Evolutionary conservation across 2,888 invertebrate genomes (phyloP).

Genomic region (Pycnomerus fuliginosus): DNA sequence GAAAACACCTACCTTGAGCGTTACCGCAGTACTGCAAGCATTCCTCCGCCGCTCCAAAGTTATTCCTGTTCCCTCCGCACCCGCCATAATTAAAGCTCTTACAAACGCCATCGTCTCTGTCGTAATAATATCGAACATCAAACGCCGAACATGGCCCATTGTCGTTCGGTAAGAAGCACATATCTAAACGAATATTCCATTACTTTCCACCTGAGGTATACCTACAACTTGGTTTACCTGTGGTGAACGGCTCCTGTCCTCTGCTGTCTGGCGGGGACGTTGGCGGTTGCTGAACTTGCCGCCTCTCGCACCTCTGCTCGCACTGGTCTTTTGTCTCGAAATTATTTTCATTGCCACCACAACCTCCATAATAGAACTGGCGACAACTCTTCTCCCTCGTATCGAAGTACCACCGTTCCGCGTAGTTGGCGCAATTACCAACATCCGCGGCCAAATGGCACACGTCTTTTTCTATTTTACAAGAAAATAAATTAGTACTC

Average conservation of each 20-base stretch:
- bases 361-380: slow-evolving; percentile 87
- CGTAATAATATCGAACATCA: slow-evolving; percentile 69
- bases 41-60: slow-evolving; percentile 67
- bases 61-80: slow-evolving; percentile 80
- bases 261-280: slow-evolving; percentile 13
- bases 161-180: slow-evolving; percentile 68
- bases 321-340: slow-evolving; percentile 71
- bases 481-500: not conserved
- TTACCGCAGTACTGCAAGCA: slow-evolving; percentile 70
- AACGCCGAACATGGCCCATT: slow-evolving; percentile 66
- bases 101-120: slow-evolving; percentile 70
- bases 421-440: slow-evolving; percentile 77
- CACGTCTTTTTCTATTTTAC: slow-evolving; percentile 60
- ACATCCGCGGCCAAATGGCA: slow-evolving; percentile 75
- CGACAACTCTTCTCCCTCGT: slow-evolving; percentile 70
- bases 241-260: slow-evolving; percentile 30
- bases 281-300: slow-evolving; percentile 29
- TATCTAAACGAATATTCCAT: slow-evolving; percentile 52
- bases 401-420: slow-evolving; percentile 81
- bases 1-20: slow-evolving; percentile 56
- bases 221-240: slow-evolving; percentile 28
- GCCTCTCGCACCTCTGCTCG: slow-evolving; percentile 60
- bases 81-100: slow-evolving; percentile 78
- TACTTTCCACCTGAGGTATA: not conserved
- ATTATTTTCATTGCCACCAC: slow-evolving; percentile 89